Percentiles rank a stretch among this genome's conserved stretches.
Evolutionary conservation across 2,888 invertebrate genomes (phyloP).

Genomic region (Digitonthophagus gazella): DNA sequence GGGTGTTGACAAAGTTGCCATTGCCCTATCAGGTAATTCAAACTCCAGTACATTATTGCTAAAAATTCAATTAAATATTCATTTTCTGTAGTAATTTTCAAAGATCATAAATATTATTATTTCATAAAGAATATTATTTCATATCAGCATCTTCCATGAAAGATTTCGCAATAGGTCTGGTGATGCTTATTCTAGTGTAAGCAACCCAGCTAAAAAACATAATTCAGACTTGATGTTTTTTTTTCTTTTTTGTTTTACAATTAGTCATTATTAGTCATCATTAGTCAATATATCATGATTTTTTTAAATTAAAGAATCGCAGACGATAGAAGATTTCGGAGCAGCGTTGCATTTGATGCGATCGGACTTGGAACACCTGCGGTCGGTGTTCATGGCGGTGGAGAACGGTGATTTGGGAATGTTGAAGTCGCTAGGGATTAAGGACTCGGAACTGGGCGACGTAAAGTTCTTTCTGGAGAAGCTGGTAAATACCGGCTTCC

Average conservation of each 20-base stretch:
- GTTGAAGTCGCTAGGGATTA: slow-evolving; percentile 90
- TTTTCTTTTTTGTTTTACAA: not conserved
- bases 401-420: slow-evolving; percentile 93
- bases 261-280: too few species aligned
- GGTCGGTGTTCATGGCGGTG: slow-evolving; percentile 93
- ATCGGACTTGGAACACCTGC: slow-evolving; percentile 86
- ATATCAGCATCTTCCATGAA: not conserved
- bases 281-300: too few species aligned
- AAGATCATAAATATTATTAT: too few species aligned
- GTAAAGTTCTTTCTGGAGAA: slow-evolving; percentile 96
- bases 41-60: not conserved
- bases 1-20: slow-evolving; percentile 93
- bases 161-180: not conserved
- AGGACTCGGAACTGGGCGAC: slow-evolving; percentile 91
- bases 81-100: too few species aligned
- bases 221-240: too few species aligned
- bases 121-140: too few species aligned
- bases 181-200: not conserved
- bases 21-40: slow-evolving; percentile 81
- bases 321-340: slow-evolving; percentile 92
- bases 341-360: slow-evolving; percentile 83
- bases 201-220: not conserved
- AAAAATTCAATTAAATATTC: slow-evolving; percentile 19
- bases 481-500: slow-evolving; percentile 91
- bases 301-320: slow-evolving; percentile 68